Base-by-base conservation (phyloP, 2,888 invertebrate species). In the Polymixis lichenea region DNA sequence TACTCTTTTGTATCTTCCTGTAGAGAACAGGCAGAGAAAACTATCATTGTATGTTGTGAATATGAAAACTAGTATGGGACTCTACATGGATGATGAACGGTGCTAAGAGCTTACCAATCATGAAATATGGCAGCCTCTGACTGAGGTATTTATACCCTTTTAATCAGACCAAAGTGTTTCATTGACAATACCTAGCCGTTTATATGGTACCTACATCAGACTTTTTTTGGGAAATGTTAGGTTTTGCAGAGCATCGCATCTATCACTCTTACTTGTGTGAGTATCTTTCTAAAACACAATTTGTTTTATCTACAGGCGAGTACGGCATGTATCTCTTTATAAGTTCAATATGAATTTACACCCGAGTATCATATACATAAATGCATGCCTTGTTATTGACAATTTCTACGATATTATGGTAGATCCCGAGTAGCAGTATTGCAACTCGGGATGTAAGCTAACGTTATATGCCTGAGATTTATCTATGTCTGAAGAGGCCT, bases 1-100 rank as follows among this genome's bases (percentile, higher is more conserved):
- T 97, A 96, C 90, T 97, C 95, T 90, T 97, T 97, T 62, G 93
- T 92, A 81, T 97, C 97, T 82, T 97, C 97, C 95, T 97, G 88
- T 60, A 53, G 32, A 32, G 9, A 38, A 69, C 55, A 68, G 64
- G 60, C n/a, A 25, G 32, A 25, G 56, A 62, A 22, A 43, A 19
- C n/a, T 61, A 9, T 58, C 22, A 55, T 49, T 43, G 38, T 77
- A 22, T 53, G 58, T 67, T 32, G 22, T 19, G 38, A 25, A 25
- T 28, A 43, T 43, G 53, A 55, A 60, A 22, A 15, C 25, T 58
- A 32, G 13, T 25, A 25, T 25, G 58, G 46, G 9, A 49, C 22
- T 46, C 17, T 66, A 32, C 7, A 55, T 55, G n/a, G 53, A 55
- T 38, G 55, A 38, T 32, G 11, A 11, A 55, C 67, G 67, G 55